Evolutionary conservation across 2,113 vertebrate species (phyloP), one percentile per base, ranked within the genome.

Genomic region (Gymnogyps californianus): DNA sequence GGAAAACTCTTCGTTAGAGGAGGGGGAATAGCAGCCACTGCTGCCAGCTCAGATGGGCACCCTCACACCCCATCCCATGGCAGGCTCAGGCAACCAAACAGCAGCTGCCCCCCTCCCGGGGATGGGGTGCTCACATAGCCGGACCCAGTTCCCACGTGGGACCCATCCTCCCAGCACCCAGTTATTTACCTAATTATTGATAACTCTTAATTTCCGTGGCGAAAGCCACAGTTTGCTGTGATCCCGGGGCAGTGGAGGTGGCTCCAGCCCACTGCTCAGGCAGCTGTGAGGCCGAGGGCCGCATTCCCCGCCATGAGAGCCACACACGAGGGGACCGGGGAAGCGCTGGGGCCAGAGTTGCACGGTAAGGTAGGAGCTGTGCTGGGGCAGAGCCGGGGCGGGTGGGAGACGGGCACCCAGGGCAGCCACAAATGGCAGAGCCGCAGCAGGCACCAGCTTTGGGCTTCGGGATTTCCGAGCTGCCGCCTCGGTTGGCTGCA

Each of bases 241-340:
- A 10, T 5, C 57, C 13, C 0, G 0, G 19, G 55, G 40, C 32
- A 26, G 36, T 3, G 0, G 59, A 9, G 55, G 54, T 3, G 9
- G 46, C 54, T 26, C 65, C 52, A 32, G 42, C 40, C 32, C 32
- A 3, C n/a, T 26, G 47, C 77, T 32, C 21, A 3, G n/a, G 51
- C 13, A 17, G 54, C 42, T 24, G 32, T 1, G 24, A 26, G 47
- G 14, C 57, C 69, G 7, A 26, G 47, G 34, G 55, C 46, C 6
- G 2, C 3, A 8, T 9, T n/a, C 4, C 22, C 38, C 3, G 21
- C 21, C 13, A 1, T 2, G 19, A 59, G 8, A 40, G 6, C 6
- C 24, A 10, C 29, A 36, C 1, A 13, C 0, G 3, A 12, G 28
- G 55, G 42, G 34, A 8, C 1, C 1, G 10, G 66, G 36, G 36